Evolutionary conservation across 2,113 vertebrate species (phyloP).

Genomic region (Porphyrio hochstetteri): DNA sequence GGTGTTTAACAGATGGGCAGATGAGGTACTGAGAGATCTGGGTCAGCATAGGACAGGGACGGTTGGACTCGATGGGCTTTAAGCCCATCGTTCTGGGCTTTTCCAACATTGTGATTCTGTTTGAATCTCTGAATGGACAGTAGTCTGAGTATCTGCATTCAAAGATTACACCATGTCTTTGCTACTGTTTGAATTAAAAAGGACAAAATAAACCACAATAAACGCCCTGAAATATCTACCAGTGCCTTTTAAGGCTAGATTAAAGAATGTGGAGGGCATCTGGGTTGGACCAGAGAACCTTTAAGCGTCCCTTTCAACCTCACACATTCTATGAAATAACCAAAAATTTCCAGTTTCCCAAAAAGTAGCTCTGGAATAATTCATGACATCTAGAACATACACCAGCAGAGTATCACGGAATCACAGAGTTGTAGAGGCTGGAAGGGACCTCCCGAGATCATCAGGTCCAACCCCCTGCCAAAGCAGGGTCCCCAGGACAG

Average conservation of each 20-base stretch:
- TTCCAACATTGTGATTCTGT: too few species aligned
- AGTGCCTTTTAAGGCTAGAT: not conserved
- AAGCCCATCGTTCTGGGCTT: too few species aligned
- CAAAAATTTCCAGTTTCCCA: not conserved
- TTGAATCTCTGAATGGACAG: too few species aligned
- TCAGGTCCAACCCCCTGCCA: too few species aligned
- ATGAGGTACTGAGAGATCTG: too few species aligned
- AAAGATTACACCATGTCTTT: not conserved
- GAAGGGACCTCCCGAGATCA: too few species aligned
- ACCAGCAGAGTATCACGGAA: not conserved
- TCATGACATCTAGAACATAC: not conserved
- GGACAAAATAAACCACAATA: not conserved
- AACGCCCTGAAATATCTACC: rapidly evolving
- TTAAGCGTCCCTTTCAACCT: too few species aligned
- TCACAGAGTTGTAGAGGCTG: too few species aligned
- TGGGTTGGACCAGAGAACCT: not conserved
- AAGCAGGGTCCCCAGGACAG: too few species aligned
- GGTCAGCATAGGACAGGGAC: too few species aligned
- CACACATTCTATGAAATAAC: not conserved
- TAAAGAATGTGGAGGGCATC: not conserved
- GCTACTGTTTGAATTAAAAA: not conserved
- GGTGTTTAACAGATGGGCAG: too few species aligned
- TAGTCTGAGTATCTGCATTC: not conserved
- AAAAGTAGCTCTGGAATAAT: not conserved
- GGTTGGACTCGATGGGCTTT: too few species aligned